A percentile compares a stretch with the other conserved stretches of the same genome.
Conservation (phyloP, 2,888 invertebrate genomes). For the Dromius quadrimaculatus region DNA sequence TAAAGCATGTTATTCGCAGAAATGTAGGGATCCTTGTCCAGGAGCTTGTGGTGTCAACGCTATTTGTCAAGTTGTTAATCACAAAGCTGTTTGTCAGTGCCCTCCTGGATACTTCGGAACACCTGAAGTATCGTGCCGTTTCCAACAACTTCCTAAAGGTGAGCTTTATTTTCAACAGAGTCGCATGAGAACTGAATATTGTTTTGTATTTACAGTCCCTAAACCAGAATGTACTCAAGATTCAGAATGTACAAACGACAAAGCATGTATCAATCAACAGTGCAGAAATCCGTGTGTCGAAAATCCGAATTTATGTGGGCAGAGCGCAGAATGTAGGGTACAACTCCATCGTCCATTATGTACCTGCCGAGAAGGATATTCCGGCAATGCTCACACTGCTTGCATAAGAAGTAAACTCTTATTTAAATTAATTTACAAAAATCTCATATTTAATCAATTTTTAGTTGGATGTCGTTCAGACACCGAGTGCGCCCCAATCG, state of each 20-base stretch:
- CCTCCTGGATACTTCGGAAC: conserved; percentile 83
- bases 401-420: conserved; percentile 77
- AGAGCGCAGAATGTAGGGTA: conserved; percentile 82
- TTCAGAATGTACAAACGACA: conserved; percentile 84
- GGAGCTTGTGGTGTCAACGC: conserved; percentile 88
- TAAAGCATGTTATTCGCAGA: conserved; percentile 83
- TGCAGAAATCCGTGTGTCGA: conserved; percentile 83
- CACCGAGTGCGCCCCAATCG: conserved; percentile 84
- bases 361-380: conserved; percentile 83
- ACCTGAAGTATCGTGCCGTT: conserved; percentile 79
- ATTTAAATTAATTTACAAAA: conserved; percentile 25
- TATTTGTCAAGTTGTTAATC: conserved; percentile 82
- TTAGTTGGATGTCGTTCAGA: conserved; percentile 87
- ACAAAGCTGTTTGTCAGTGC: conserved; percentile 86
- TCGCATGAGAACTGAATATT: too few species aligned
- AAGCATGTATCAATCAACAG: conserved; percentile 81
- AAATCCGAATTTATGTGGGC: conserved; percentile 76
- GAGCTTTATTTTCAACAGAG: too few species aligned
- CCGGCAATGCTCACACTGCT: conserved; percentile 84
- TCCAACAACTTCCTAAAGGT: conserved; percentile 63
- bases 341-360: conserved; percentile 86
- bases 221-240: conserved; percentile 83
- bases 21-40: conserved; percentile 86
- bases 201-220: too few species aligned
- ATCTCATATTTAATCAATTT: conserved; percentile 55